phyloP scores from a whole-genome alignment of 2,888 invertebrate genomes.

The Lochmaea crataegi region DNA sequence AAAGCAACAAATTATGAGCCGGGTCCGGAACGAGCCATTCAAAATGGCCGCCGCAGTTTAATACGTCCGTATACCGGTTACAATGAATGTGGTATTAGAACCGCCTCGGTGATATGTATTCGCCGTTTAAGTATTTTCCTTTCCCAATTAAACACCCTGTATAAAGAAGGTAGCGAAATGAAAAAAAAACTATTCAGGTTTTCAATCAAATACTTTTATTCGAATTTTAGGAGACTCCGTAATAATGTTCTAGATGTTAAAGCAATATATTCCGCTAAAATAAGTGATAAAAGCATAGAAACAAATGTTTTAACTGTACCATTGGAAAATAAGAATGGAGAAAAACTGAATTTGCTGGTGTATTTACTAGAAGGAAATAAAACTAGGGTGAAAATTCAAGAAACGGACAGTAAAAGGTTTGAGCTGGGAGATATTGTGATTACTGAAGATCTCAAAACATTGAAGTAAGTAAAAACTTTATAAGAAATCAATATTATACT shows the following conservation, averaged over 20 bases:
- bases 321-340: conserved; percentile 33
- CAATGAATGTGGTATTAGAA: too few species aligned
- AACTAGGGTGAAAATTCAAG: conserved; percentile 38
- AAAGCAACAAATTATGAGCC: too few species aligned
- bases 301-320: conserved; percentile 32
- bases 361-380: conserved; percentile 32
- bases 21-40: too few species aligned
- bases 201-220: not conserved
- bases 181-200: not conserved
- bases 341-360: conserved; percentile 30
- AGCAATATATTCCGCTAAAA: conserved; percentile 24
- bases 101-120: too few species aligned
- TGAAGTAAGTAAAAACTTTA: conserved; percentile 33
- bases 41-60: too few species aligned
- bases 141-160: too few species aligned
- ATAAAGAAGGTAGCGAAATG: too few species aligned
- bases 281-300: not conserved
- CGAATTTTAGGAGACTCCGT: conserved; percentile 23
- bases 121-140: too few species aligned
- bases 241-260: conserved; percentile 19
- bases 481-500: not conserved
- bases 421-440: conserved; percentile 40
- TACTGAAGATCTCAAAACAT: conserved; percentile 37
- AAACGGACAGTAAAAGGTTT: conserved; percentile 35
- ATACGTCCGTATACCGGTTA: too few species aligned